Evolutionary conservation across 2,888 invertebrate genomes (phyloP).

Genomic region (Philhelius pedissequus): DNA sequence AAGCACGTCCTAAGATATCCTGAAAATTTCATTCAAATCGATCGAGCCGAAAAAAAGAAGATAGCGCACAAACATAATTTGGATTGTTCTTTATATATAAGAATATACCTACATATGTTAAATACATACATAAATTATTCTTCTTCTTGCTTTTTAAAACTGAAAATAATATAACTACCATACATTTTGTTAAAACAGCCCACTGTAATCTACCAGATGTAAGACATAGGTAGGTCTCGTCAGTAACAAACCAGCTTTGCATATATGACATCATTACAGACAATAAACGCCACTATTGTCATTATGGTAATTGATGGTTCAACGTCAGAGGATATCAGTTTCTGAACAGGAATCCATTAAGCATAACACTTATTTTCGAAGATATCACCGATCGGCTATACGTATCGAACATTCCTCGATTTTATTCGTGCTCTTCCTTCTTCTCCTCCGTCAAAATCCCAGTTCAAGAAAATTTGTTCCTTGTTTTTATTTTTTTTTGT

Average conservation of each 20-base stretch:
- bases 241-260: conserved; percentile 29
- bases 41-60: no score
- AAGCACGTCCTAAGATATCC: no score
- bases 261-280: conserved; percentile 70
- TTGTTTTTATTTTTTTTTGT: not conserved
- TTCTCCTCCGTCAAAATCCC: not conserved
- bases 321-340: conserved; percentile 70
- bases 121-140: no score
- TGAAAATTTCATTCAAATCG: no score
- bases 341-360: conserved; percentile 72
- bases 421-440: not conserved
- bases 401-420: conserved; percentile 43
- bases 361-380: conserved; percentile 71
- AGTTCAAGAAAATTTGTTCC: not conserved
- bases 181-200: not conserved
- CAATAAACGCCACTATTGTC: conserved; percentile 65
- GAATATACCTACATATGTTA: no score
- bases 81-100: no score
- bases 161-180: not conserved
- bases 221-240: not conserved
- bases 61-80: no score
- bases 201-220: not conserved
- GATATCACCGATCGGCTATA: conserved; percentile 67
- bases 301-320: conserved; percentile 69
- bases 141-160: no score